Percentiles rank a stretch among this genome's conserved stretches.
Evolutionary conservation across 2,888 invertebrate species (phyloP).

Genomic region (Troglohyphantes excavatus): DNA sequence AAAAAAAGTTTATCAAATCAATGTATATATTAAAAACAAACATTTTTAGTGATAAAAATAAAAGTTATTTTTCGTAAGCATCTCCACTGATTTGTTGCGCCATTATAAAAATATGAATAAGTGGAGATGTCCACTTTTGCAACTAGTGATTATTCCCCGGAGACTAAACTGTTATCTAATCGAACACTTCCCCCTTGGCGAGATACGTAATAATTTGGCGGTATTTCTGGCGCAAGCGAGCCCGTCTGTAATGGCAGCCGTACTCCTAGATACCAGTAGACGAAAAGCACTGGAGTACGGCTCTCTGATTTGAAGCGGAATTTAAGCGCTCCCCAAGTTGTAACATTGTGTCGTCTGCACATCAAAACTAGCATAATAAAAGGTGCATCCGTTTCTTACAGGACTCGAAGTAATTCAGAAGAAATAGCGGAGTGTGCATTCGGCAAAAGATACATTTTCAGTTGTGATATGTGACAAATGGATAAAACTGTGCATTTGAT

Average conservation of each 20-base stretch:
- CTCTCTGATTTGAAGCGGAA: background rate
- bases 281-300: constrained; percentile 20
- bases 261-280: constrained; percentile 57
- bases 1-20: no score
- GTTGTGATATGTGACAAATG: constrained; percentile 18
- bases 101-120: no score
- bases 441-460: background rate
- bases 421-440: background rate
- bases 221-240: constrained; percentile 48
- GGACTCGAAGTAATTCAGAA: background rate
- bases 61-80: no score
- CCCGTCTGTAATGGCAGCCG: constrained; percentile 51
- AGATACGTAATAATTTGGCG: constrained; percentile 31
- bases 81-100: no score
- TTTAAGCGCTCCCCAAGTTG: background rate
- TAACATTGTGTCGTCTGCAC: background rate
- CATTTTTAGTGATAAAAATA: no score
- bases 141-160: no score
- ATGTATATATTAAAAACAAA: no score
- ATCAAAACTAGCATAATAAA: background rate
- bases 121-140: no score
- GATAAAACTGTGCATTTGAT: background rate
- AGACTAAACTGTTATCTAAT: no score
- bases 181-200: no score
- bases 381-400: background rate